A percentile compares a stretch with the other conserved stretches of the same genome.
Evolutionary conservation across 1,140 invertebrate species (phyloP).

Genomic region (Protaetia brevitarsis): DNA sequence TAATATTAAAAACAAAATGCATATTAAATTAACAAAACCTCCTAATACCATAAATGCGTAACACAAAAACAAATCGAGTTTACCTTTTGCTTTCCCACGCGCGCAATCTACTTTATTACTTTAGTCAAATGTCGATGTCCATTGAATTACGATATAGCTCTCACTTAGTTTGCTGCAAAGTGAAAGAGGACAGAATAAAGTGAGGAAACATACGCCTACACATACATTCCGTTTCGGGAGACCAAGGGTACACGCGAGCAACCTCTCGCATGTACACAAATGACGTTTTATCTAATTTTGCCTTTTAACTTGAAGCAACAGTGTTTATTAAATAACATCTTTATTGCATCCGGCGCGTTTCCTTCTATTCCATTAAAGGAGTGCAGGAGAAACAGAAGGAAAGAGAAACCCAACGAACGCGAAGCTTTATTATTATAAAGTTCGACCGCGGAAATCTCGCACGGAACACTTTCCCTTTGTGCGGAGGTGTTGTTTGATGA

Average conservation of each 20-base stretch:
- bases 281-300: conserved; percentile 29
- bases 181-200: not conserved
- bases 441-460: not conserved
- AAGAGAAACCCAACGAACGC: not conserved
- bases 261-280: conserved; percentile 24
- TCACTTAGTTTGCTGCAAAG: not conserved
- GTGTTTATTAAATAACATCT: conserved; percentile 26
- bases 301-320: conserved; percentile 29
- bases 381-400: not conserved
- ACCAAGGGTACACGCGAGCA: not conserved
- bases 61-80: not conserved
- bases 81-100: not conserved
- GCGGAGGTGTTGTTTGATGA: not conserved
- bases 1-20: no score
- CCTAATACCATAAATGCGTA: no score
- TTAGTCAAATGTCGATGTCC: not conserved
- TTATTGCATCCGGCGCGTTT: conserved; percentile 13
- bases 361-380: conserved; percentile 7
- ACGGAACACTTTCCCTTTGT: not conserved
- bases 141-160: not conserved
- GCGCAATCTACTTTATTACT: not conserved
- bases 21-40: no score
- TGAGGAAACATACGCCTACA: not conserved
- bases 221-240: not conserved
- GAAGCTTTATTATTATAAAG: conserved; percentile 8